Percentiles rank a stretch among this genome's conserved stretches.
Evolutionary conservation across 2,888 invertebrate species (phyloP).

Genomic region (Calliscelio sp.): DNA sequence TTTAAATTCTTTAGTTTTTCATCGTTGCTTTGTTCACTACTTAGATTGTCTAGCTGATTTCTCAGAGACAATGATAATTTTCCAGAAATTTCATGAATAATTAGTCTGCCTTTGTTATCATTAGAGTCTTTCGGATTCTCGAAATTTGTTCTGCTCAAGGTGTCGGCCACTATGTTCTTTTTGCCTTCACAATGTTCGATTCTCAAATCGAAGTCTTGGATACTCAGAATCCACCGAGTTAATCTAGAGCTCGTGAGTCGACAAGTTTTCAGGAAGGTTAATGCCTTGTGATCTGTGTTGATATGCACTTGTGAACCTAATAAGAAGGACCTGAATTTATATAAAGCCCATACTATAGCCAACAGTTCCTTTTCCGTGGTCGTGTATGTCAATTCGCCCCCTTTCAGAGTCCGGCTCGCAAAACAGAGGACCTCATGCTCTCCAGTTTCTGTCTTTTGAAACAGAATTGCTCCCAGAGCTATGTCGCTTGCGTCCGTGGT

Average conservation of each 20-base stretch:
- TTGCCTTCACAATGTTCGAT: constrained; percentile 74
- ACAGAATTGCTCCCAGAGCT: too few relatives aligned
- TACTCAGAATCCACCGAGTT: constrained; percentile 75
- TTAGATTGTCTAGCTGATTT: too few relatives aligned
- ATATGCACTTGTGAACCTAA: constrained; percentile 72
- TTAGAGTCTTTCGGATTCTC: too few relatives aligned
- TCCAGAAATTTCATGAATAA: too few relatives aligned
- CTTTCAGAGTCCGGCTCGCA: too few relatives aligned
- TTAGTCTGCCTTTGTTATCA: too few relatives aligned
- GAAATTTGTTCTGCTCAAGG: not conserved
- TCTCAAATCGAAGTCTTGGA: constrained; percentile 76
- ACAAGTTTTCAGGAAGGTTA: constrained; percentile 77
- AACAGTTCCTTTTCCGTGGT: constrained; percentile 72
- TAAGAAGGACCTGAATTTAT: constrained; percentile 76
- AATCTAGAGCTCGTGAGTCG: constrained; percentile 75
- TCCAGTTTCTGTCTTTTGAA: too few relatives aligned
- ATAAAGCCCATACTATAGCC: constrained; percentile 59
- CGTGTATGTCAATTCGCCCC: constrained; percentile 72
- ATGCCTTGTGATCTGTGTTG: constrained; percentile 77
- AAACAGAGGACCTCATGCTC: too few relatives aligned
- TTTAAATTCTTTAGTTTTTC: too few relatives aligned
- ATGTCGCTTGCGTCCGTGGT: too few relatives aligned
- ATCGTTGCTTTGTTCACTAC: too few relatives aligned
- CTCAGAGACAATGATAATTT: too few relatives aligned
- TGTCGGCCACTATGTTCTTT: constrained; percentile 75